Conservation (phyloP, 2,113 vertebrate genomes). For the Anser brachyrhynchus region DNA sequence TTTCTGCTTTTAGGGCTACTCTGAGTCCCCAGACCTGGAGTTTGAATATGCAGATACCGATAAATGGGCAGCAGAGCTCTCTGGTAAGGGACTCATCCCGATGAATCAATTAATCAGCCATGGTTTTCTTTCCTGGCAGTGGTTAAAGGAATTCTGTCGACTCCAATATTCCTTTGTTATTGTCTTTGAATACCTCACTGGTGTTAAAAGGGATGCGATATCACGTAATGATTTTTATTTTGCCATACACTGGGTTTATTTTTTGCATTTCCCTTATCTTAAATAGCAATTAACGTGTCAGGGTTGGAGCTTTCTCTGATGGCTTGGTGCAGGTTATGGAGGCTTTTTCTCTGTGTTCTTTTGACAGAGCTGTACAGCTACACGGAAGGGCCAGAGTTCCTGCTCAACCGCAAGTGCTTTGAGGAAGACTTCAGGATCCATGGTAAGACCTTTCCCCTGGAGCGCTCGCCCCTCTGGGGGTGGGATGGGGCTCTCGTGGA, state of each 20-base stretch:
- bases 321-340: neutral
- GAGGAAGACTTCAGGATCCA: conserved; percentile 93
- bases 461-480: rapidly evolving
- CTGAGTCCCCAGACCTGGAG: conserved; percentile 93
- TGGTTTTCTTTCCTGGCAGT: neutral
- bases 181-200: neutral
- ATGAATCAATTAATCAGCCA: rapidly evolving
- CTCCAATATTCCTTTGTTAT: rapidly evolving
- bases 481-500: neutral
- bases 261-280: neutral
- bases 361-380: conserved; percentile 95
- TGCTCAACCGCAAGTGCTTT: conserved; percentile 94
- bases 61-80: conserved; percentile 93
- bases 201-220: neutral
- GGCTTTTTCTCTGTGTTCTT: neutral
- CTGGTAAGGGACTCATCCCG: conserved; percentile 77
- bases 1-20: conserved; percentile 82
- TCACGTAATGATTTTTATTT: rapidly evolving
- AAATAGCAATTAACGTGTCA: rapidly evolving
- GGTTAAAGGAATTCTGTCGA: neutral
- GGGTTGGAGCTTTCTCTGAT: rapidly evolving
- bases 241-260: rapidly evolving
- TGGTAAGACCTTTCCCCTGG: conserved; percentile 69
- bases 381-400: conserved; percentile 95
- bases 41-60: conserved; percentile 96